Conservation (phyloP, 2,888 invertebrate genomes). For the Ernsta delagoae region DNA sequence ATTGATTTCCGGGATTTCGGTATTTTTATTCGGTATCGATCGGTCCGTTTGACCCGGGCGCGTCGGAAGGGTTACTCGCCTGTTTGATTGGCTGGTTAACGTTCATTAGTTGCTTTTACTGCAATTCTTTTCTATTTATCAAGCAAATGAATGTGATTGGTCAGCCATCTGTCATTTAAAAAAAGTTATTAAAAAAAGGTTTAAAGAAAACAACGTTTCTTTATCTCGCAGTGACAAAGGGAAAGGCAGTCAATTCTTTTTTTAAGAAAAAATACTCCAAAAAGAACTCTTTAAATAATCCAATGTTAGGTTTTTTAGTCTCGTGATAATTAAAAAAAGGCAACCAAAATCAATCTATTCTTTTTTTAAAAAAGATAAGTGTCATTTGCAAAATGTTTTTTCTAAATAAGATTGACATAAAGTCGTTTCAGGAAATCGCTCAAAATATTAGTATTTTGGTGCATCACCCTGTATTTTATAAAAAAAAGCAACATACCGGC, state of each 20-base stretch:
- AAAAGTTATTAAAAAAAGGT: not conserved
- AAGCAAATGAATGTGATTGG: slow-evolving; percentile 39
- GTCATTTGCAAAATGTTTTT: too few species aligned
- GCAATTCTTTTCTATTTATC: slow-evolving; percentile 59
- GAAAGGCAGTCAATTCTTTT: not conserved
- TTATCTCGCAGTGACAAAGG: not conserved
- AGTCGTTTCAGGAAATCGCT: not conserved
- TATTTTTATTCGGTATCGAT: slow-evolving; percentile 81
- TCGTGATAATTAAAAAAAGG: too few species aligned
- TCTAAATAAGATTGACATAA: too few species aligned
- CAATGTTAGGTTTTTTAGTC: too few species aligned
- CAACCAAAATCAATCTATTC: not conserved
- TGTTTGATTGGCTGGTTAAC: slow-evolving; percentile 82
- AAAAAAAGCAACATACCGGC: too few species aligned
- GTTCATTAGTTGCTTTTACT: slow-evolving; percentile 70
- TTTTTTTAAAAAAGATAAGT: too few species aligned
- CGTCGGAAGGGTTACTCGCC: slow-evolving; percentile 76
- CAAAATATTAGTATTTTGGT: not conserved
- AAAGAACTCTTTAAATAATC: too few species aligned
- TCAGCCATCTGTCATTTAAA: slow-evolving; percentile 8
- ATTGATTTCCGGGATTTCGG: slow-evolving; percentile 76
- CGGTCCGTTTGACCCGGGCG: slow-evolving; percentile 53
- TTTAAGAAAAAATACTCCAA: not conserved
- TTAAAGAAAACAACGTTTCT: not conserved
- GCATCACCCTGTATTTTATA: not conserved